Evolutionary conservation across 2,113 vertebrate species (phyloP).

Genomic region (Fulmarus glacialis): DNA sequence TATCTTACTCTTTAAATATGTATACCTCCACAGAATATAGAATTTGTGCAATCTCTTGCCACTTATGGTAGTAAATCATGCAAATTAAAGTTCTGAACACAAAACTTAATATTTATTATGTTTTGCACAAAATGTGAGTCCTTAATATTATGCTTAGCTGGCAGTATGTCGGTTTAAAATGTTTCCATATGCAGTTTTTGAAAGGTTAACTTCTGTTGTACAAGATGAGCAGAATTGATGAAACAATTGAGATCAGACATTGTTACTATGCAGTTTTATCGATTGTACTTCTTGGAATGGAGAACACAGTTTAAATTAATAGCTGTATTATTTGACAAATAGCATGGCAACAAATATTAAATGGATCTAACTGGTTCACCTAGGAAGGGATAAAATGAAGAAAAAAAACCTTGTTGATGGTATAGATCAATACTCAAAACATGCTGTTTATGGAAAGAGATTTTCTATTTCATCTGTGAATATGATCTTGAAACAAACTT

Average conservation of each 20-base stretch:
- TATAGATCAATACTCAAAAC: neutral
- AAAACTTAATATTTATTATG: neutral
- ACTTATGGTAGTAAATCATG: neutral
- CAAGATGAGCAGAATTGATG: neutral
- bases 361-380: neutral
- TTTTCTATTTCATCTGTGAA: neutral
- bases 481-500: neutral
- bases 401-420: rapidly evolving
- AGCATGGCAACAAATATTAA: neutral
- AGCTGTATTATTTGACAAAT: neutral
- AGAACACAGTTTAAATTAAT: neutral
- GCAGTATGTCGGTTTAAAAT: neutral
- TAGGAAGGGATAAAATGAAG: neutral
- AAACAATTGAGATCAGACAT: neutral
- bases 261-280: neutral
- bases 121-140: neutral
- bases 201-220: neutral
- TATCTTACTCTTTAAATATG: neutral
- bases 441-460: neutral
- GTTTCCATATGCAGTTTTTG: neutral
- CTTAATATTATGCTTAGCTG: neutral
- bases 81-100: neutral
- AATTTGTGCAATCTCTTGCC: neutral
- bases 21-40: neutral
- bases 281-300: neutral